A percentile compares a stretch with the other conserved stretches of the same genome.
Conservation (phyloP, 2,888 invertebrate genomes). For the Metallyticus violacea region DNA sequence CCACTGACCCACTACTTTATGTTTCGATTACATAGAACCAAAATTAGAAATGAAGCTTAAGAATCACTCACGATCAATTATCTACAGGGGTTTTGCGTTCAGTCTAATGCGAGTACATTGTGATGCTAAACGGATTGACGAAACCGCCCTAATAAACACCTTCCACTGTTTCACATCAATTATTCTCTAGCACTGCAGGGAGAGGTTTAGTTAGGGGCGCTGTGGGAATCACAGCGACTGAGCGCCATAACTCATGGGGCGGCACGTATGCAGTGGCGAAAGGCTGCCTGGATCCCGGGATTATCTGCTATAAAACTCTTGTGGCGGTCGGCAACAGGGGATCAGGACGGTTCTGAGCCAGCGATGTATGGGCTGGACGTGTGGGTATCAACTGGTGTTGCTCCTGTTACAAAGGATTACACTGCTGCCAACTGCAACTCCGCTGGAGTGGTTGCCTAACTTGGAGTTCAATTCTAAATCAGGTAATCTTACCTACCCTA, state of each 20-base stretch:
- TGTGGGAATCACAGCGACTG: neutral
- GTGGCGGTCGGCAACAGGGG: no score
- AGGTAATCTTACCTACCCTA: neutral
- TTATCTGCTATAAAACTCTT: neutral
- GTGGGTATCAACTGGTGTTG: neutral
- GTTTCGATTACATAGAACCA: no score
- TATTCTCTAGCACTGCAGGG: no score
- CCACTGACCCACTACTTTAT: no score
- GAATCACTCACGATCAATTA: no score
- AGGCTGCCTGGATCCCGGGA: no score
- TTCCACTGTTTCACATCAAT: neutral
- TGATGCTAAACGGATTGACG: neutral
- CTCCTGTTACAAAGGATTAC: neutral
- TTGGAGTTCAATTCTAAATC: neutral
- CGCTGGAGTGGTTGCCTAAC: no score
- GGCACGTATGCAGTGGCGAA: neutral
- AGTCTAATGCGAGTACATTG: neutral
- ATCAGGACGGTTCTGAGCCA: neutral
- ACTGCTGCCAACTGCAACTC: neutral
- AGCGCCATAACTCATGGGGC: neutral
- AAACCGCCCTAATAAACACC: neutral
- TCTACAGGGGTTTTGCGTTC: no score
- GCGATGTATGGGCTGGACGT: neutral
- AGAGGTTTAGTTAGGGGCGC: no score
- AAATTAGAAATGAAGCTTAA: no score